A percentile compares a stretch with the other conserved stretches of the same genome.
Evolutionary conservation across 2,888 invertebrate genomes (phyloP).

Genomic region (Chymomyza fuscimana): DNA sequence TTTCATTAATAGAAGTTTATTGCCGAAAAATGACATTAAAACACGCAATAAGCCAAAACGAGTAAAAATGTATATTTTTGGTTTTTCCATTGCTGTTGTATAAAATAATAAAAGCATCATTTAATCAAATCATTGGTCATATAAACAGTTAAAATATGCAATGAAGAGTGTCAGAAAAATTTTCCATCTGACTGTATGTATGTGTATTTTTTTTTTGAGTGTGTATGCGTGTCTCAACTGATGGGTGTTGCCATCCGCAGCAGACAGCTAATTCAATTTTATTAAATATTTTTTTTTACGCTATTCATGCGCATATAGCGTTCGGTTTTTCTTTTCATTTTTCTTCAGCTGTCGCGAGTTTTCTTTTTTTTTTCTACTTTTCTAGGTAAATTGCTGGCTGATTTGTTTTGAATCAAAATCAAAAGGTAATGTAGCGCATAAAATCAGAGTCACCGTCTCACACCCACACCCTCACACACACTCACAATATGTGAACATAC

Average conservation of each 20-base stretch:
- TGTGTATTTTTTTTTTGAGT: too few species aligned
- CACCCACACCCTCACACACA: constrained; percentile 27
- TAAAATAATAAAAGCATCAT: too few species aligned
- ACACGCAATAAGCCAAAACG: too few species aligned
- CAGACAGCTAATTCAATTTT: constrained; percentile 59
- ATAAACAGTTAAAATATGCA: too few species aligned
- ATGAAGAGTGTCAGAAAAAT: too few species aligned
- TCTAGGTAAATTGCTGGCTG: constrained; percentile 66
- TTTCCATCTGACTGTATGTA: too few species aligned
- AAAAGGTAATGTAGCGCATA: constrained; percentile 75
- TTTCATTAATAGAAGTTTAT: too few species aligned
- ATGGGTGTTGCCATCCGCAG: constrained; percentile 2
- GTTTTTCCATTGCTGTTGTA: too few species aligned
- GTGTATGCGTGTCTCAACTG: constrained; percentile 14
- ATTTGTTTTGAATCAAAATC: constrained; percentile 70
- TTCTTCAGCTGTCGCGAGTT: neutral
- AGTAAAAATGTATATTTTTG: too few species aligned
- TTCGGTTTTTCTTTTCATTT: constrained; percentile 9
- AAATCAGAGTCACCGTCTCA: constrained; percentile 70
- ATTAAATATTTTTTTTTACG: constrained; percentile 52
- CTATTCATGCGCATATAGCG: constrained; percentile 36
- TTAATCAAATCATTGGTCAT: too few species aligned
- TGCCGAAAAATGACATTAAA: too few species aligned
- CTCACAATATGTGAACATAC: neutral
- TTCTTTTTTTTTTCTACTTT: constrained; percentile 23